Conservation (phyloP, 2,888 invertebrate species). For the Agrypnus murinus region DNA sequence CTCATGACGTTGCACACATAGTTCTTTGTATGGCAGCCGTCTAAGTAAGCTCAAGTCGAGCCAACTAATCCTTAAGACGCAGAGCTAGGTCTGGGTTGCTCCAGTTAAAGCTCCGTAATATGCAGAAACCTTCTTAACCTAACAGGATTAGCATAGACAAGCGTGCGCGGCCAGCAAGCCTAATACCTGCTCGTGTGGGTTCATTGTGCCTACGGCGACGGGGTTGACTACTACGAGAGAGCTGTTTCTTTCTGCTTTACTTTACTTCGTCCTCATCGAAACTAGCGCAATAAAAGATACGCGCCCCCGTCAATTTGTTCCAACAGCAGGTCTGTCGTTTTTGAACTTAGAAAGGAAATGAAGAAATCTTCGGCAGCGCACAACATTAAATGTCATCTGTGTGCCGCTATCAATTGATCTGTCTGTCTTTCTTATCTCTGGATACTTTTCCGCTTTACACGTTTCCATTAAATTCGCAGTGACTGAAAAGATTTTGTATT, state of each 20-base stretch:
- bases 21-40: slow-evolving; percentile 68
- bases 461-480: slow-evolving; percentile 68
- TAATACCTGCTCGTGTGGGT: slow-evolving; percentile 55
- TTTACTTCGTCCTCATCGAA: slow-evolving; percentile 25
- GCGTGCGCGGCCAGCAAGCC: slow-evolving; percentile 75
- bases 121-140: slow-evolving; percentile 84
- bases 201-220: slow-evolving; percentile 44
- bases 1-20: slow-evolving; percentile 64
- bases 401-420: slow-evolving; percentile 69
- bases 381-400: slow-evolving; percentile 69
- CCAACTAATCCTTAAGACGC: slow-evolving; percentile 80
- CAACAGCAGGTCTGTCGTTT: slow-evolving; percentile 52
- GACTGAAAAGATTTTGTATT: slow-evolving; percentile 61
- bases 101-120: slow-evolving; percentile 79
- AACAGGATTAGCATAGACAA: slow-evolving; percentile 82
- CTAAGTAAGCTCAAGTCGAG: slow-evolving; percentile 71
- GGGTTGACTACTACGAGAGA: slow-evolving; percentile 16
- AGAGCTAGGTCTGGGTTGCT: slow-evolving; percentile 69
- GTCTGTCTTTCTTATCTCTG: slow-evolving; percentile 69
- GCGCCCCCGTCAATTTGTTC: slow-evolving; percentile 42
- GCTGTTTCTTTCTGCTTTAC: slow-evolving; percentile 28
- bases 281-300: slow-evolving; percentile 38
- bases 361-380: slow-evolving; percentile 66
- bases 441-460: slow-evolving; percentile 70
- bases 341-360: slow-evolving; percentile 66